Conservation (phyloP, 2,888 invertebrate species). For the Nephrotoma guestfalica region DNA sequence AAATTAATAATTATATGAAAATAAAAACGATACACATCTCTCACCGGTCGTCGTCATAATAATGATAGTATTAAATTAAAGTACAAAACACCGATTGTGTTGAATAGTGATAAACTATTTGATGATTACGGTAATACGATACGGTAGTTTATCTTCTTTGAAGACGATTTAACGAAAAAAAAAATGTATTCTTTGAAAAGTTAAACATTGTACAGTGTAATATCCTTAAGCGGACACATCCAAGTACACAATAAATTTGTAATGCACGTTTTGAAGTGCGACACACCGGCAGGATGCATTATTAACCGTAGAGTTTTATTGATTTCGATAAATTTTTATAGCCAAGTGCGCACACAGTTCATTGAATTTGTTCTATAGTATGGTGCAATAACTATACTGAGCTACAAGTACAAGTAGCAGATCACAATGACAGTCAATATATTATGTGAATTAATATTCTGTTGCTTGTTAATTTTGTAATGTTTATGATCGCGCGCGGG, state of each 20-base stretch:
- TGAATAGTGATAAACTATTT: neutral
- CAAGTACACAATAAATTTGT: neutral
- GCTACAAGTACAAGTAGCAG: neutral
- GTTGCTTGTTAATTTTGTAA: neutral
- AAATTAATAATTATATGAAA: neutral
- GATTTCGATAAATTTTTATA: neutral
- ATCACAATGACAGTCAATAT: neutral
- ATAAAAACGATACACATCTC: neutral
- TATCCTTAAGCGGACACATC: neutral
- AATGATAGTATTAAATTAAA: neutral
- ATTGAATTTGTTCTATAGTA: neutral
- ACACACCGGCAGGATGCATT: neutral
- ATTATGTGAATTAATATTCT: neutral
- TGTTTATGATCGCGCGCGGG: neutral
- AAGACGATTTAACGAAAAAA: neutral
- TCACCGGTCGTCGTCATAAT: neutral
- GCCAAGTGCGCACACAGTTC: neutral
- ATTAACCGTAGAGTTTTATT: neutral
- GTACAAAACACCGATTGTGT: neutral
- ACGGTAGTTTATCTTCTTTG: neutral
- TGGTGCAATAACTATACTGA: neutral
- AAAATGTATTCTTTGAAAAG: neutral
- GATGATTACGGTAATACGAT: neutral
- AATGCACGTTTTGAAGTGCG: neutral
- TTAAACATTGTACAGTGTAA: neutral